Conservation (phyloP, 2,888 invertebrate species). For the Schizotus pectinicornis region DNA sequence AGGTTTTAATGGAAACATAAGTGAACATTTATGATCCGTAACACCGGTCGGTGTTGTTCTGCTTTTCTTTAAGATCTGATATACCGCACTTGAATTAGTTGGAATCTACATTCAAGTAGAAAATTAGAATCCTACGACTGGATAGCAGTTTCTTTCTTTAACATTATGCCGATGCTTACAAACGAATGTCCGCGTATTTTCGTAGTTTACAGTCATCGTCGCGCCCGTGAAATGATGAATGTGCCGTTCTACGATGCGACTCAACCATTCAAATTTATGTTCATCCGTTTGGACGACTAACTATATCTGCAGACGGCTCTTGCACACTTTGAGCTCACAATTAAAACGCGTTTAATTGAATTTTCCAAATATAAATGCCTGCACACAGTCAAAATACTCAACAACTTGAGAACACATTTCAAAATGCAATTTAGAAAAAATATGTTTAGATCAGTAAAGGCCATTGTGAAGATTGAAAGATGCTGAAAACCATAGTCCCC, state of each 20-base stretch:
- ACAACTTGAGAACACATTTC: no score
- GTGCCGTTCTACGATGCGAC: slow-evolving; percentile 51
- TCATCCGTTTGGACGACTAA: slow-evolving; percentile 44
- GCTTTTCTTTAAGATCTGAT: slow-evolving; percentile 50
- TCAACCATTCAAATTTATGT: slow-evolving; percentile 55
- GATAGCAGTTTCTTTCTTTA: slow-evolving; percentile 10
- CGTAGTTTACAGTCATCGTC: slow-evolving; percentile 39
- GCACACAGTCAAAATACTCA: no score
- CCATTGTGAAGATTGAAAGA: no score
- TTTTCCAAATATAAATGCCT: no score
- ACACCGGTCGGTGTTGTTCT: slow-evolving; percentile 55
- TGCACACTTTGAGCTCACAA: no score
- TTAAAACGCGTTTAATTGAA: no score
- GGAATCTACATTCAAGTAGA: slow-evolving; percentile 39
- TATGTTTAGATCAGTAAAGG: no score
- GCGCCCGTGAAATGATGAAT: slow-evolving; percentile 51
- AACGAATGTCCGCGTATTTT: slow-evolving; percentile 34
- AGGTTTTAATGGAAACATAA: slow-evolving; percentile 60
- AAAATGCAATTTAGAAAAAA: no score
- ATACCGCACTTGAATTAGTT: slow-evolving; percentile 43
- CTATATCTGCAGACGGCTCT: background rate
- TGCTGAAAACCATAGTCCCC: no score
- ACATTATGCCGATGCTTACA: slow-evolving; percentile 16
- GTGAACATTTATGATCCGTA: slow-evolving; percentile 60
- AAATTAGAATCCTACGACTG: slow-evolving; percentile 31